Percentiles rank a stretch among this genome's conserved stretches.
phyloP scores from a whole-genome alignment of 35 echinoderm and acorn worm species.

The Strongylocentrotus purpuratus region DNA sequence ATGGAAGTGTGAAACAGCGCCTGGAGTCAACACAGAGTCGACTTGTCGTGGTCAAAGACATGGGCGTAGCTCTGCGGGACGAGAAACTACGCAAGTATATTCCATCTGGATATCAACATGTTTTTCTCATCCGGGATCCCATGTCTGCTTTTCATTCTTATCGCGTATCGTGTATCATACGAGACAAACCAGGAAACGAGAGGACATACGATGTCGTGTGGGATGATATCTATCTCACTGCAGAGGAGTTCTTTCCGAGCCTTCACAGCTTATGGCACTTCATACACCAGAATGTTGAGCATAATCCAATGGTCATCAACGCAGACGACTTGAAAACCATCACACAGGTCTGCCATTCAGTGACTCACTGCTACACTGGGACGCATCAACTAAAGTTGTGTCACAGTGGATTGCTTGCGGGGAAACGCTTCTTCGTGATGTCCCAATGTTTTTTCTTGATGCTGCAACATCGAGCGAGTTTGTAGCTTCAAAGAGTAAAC shows the following conservation, averaged over 20 bases:
- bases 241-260: neutral
- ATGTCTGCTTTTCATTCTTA: neutral
- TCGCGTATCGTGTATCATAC: neutral
- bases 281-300: neutral
- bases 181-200: too few relatives aligned
- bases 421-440: neutral
- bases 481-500: neutral
- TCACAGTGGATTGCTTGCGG: neutral
- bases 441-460: neutral
- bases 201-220: neutral
- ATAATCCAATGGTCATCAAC: constrained; percentile 20
- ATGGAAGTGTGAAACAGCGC: neutral
- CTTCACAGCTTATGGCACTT: neutral
- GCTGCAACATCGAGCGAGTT: neutral
- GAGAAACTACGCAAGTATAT: neutral
- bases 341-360: constrained; percentile 3
- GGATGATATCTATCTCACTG: neutral
- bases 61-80: neutral
- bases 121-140: constrained; percentile 24
- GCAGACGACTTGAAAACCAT: neutral
- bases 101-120: constrained; percentile 17
- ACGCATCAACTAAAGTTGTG: neutral
- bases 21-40: neutral
- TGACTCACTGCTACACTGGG: constrained; percentile 5
- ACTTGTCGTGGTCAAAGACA: constrained; percentile 26